Evolutionary conservation across 2,113 vertebrate genomes (phyloP).

Genomic region (Tamias sibiricus): DNA sequence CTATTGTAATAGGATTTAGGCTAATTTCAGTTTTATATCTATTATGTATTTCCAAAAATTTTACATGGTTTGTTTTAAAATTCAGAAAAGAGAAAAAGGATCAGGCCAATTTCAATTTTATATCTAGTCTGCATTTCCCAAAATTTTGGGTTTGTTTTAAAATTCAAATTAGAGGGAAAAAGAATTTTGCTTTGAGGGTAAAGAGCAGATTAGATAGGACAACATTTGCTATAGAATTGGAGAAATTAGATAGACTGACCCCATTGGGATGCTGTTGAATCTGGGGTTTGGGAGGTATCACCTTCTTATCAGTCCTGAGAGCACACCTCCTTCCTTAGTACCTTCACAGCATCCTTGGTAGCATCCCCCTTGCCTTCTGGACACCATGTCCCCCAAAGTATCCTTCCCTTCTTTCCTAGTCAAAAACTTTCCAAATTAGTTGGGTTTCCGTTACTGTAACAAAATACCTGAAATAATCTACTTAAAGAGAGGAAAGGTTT

Average conservation of each 20-base stretch:
- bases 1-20: background rate
- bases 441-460: background rate
- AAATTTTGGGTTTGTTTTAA: background rate
- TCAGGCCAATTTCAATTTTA: background rate
- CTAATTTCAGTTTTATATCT: background rate
- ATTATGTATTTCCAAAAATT: background rate
- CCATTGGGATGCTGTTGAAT: background rate
- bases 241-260: background rate
- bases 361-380: background rate
- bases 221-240: background rate
- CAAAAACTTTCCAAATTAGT: background rate
- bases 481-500: background rate
- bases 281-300: accelerated
- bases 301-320: too few relatives aligned
- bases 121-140: background rate
- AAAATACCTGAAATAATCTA: background rate
- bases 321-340: accelerated
- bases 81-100: background rate
- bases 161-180: background rate
- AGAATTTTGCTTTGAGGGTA: background rate
- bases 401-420: background rate
- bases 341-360: accelerated
- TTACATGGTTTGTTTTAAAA: background rate
- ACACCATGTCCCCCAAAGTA: background rate
- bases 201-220: background rate